phyloP scores from a whole-genome alignment of 2,113 vertebrate species.

The Mustela nigripes region DNA sequence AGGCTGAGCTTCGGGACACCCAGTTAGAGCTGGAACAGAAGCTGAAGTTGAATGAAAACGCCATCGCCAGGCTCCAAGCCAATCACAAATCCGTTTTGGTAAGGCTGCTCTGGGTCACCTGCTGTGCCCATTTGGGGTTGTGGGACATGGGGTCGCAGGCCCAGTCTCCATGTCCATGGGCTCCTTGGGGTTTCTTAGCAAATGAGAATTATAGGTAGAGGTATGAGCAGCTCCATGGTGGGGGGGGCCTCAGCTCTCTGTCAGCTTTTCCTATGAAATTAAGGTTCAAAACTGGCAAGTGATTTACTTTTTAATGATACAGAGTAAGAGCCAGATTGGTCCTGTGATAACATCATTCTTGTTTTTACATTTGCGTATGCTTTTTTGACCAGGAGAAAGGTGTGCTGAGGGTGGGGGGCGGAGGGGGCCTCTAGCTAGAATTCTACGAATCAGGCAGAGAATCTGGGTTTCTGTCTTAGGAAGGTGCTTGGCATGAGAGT shows the following conservation, averaged over 20 bases:
- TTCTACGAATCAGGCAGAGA: neutral
- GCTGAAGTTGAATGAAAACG: slow-evolving; percentile 88
- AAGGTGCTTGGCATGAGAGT: neutral
- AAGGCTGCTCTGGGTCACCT: slow-evolving; percentile 44
- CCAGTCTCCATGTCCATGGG: fast-evolving
- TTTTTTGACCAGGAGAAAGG: slow-evolving; percentile 1
- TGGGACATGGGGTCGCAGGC: neutral
- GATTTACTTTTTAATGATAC: slow-evolving; percentile 52
- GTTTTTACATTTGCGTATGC: neutral
- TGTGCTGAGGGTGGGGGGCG: neutral
- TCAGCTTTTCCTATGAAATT: slow-evolving; percentile 3
- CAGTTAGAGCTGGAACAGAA: slow-evolving; percentile 87
- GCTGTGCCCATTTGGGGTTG: no score
- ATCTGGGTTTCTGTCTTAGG: neutral
- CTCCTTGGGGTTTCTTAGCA: neutral
- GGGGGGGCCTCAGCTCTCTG: neutral
- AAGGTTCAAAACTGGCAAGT: slow-evolving; percentile 38
- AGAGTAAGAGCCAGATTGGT: neutral
- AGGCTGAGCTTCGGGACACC: slow-evolving; percentile 89
- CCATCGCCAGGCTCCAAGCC: slow-evolving; percentile 91
- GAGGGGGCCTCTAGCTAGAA: neutral
- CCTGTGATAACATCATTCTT: neutral
- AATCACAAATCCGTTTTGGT: slow-evolving; percentile 91
- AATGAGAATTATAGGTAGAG: neutral
- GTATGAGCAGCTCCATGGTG: neutral